Evolutionary conservation across 2,113 vertebrate species (phyloP), one percentile per base, ranked within the genome.

Genomic region (Bombycilla garrulus): DNA sequence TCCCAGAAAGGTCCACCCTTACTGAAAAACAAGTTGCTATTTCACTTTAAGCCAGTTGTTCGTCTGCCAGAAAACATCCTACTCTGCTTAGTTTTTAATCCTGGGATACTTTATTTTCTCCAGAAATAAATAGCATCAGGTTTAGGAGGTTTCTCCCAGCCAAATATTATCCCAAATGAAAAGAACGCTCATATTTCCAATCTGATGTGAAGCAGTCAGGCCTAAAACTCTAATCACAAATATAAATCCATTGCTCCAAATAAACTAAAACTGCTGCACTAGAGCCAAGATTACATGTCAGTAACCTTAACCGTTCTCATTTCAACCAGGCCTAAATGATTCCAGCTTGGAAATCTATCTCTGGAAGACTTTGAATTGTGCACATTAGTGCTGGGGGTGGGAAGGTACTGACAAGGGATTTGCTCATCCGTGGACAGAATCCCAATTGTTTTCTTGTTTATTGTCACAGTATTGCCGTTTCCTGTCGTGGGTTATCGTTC

Each of bases 1-100:
- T 83, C 77, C 95, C 96, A 97, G 88, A 82, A 93, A 92, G 81
- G 88, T 89, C 95, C 88, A 44, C 93, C 94, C 96, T 93, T 60
- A 45, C 62, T 87, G 86, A 88, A 95, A 97, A 96, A 92, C 87
- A 96, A 91, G 76, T 88, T 96, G 44, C 81, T 95, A 80, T 91
- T 97, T 91, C 90, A 86, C 85, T 95, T 92, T 77, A 89, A 95
- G 73, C 69, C 86, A 92, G 83, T 69, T 94, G 72, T 86, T 81
- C 84, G 56, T 66, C 64, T 90, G 90, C 95, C 94, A 96, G 84
- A 91, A 96, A 88, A 71, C 85, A 88, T 95, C 93, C 85, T 90
- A 74, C 80, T 94, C 93, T 60, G 31, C 86, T 86, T 93, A 83
- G 67, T 35, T 83, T 95, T 95, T 76, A 92, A 95, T 93, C 61